Conservation (phyloP, 1,140 invertebrate species). For the Drosophila parvula region DNA sequence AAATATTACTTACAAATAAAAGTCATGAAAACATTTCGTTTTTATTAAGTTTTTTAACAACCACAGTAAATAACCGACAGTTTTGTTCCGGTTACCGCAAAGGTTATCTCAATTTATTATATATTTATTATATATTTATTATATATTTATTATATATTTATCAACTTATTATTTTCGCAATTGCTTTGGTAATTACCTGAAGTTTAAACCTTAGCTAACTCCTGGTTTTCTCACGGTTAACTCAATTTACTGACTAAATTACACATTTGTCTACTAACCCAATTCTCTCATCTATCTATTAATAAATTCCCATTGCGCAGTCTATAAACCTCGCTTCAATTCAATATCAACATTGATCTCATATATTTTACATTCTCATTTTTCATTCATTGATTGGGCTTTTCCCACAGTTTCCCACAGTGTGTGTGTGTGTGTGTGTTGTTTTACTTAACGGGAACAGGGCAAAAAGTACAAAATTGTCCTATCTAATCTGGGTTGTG, state of each 20-base stretch:
- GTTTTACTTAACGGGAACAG: neutral
- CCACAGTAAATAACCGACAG: too few relatives aligned
- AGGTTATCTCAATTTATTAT: neutral
- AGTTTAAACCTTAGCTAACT: too few relatives aligned
- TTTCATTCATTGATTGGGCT: neutral
- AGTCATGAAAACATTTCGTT: too few relatives aligned
- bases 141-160: too few relatives aligned
- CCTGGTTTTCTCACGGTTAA: too few relatives aligned
- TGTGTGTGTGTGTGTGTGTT: neutral
- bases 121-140: too few relatives aligned
- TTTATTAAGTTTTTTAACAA: too few relatives aligned
- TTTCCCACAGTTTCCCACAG: neutral
- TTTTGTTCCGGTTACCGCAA: neutral
- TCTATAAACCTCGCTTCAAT: neutral
- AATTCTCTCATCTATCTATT: neutral
- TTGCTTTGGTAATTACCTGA: too few relatives aligned
- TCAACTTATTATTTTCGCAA: too few relatives aligned
- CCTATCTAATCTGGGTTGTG: constrained; percentile 69
- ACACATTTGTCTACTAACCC: neutral
- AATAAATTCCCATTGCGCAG: neutral
- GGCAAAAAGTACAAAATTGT: neutral
- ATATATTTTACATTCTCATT: neutral
- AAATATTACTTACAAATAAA: too few relatives aligned
- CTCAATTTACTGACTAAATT: neutral
- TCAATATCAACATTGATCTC: neutral